phyloP scores from a whole-genome alignment of 2,888 invertebrate species.

The Lamellibrachia columna region DNA sequence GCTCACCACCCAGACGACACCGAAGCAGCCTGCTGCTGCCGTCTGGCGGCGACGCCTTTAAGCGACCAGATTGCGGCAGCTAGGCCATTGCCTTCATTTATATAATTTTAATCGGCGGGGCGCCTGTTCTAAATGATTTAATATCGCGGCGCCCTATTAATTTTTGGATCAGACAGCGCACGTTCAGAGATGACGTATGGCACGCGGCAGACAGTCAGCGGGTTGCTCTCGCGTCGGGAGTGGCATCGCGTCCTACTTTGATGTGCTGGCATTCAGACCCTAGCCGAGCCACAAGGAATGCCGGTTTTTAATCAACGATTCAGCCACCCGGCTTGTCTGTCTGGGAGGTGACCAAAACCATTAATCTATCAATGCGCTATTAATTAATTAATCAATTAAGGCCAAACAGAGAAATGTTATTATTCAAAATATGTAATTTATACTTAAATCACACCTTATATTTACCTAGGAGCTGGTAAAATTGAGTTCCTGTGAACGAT shows the following conservation, averaged over 20 bases:
- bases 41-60: not conserved
- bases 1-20: not conserved
- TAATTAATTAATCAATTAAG: not conserved
- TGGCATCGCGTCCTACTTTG: not conserved
- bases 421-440: not conserved
- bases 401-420: not conserved
- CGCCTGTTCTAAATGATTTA: constrained; percentile 5
- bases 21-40: not conserved
- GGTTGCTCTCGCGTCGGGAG: not conserved
- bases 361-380: not conserved
- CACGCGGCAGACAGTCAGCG: not conserved
- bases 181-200: not conserved
- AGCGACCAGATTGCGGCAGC: not conserved
- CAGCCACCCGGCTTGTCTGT: not conserved
- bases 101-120: constrained; percentile 1
- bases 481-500: too few relatives aligned
- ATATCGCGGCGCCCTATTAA: not conserved
- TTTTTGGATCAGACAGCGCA: not conserved
- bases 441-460: too few relatives aligned
- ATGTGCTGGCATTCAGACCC: not conserved
- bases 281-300: not conserved
- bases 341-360: not conserved
- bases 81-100: not conserved
- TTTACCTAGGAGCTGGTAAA: not conserved
- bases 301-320: not conserved